These are phyloP conservation scores for Suillia variegata DNA, from an alignment of 2,888 invertebrate genomes.

Conservation along the genomic window DNA sequence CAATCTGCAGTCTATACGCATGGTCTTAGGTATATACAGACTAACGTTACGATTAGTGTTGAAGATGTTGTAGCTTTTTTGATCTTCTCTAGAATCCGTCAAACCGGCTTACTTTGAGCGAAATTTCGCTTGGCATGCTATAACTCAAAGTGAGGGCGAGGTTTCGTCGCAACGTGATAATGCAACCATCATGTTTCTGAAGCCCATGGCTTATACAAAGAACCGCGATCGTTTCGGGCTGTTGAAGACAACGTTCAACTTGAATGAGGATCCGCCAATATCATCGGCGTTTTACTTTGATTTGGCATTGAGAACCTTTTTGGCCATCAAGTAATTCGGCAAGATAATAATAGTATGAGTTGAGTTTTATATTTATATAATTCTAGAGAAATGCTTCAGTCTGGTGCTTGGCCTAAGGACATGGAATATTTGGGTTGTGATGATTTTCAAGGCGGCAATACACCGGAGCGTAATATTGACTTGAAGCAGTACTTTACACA, in stretches of 20 bases:
- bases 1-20: conserved; percentile 72
- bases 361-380: not conserved
- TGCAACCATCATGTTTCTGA: conserved; percentile 76
- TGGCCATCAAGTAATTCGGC: conserved; percentile 78
- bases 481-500: conserved; percentile 72
- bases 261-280: conserved; percentile 74
- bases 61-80: not conserved
- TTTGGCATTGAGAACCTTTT: conserved; percentile 73
- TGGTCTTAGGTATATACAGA: conserved; percentile 66
- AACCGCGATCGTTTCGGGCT: conserved; percentile 74
- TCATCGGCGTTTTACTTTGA: conserved; percentile 89
- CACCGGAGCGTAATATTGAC: conserved; percentile 75
- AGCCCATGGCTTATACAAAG: conserved; percentile 72
- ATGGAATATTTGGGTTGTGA: conserved; percentile 79
- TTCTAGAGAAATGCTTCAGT: conserved; percentile 71
- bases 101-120: conserved; percentile 78
- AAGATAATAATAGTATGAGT: no score
- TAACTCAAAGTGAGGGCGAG: conserved; percentile 77
- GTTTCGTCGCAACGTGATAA: conserved; percentile 77
- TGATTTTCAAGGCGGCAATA: conserved; percentile 77
- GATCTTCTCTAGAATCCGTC: conserved; percentile 65
- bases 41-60: not conserved
- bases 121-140: conserved; percentile 86
- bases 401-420: conserved; percentile 75
- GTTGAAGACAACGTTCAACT: conserved; percentile 73